Evolutionary conservation across 2,888 invertebrate species (phyloP).

Genomic region (Exephanes ischioxanthus): DNA sequence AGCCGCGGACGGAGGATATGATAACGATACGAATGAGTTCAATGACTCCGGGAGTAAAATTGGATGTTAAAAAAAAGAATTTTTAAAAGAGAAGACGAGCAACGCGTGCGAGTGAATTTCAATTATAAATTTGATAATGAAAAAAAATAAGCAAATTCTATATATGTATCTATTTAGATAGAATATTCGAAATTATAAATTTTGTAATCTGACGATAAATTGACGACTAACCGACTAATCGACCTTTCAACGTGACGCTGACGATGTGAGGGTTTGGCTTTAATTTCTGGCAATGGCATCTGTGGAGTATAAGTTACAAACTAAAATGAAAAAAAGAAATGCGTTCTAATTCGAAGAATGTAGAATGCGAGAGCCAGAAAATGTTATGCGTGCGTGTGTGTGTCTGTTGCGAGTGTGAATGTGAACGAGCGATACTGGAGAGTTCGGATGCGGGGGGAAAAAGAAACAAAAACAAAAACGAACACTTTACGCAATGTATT

Average conservation of each 20-base stretch:
- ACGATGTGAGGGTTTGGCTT: slow-evolving; percentile 55
- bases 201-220: slow-evolving; percentile 67
- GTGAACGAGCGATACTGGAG: slow-evolving; percentile 36
- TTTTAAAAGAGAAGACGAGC: slow-evolving; percentile 16
- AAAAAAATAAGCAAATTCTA: slow-evolving; percentile 46
- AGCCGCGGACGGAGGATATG: slow-evolving; percentile 1
- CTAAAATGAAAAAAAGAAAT: slow-evolving; percentile 27
- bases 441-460: slow-evolving; percentile 26
- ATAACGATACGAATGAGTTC: slow-evolving; percentile 32
- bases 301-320: slow-evolving; percentile 59
- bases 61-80: slow-evolving; percentile 40
- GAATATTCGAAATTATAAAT: slow-evolving; percentile 73
- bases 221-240: not conserved
- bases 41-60: slow-evolving; percentile 32
- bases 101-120: slow-evolving; percentile 39
- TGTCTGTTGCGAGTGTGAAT: slow-evolving; percentile 52
- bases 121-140: slow-evolving; percentile 59
- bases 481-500: slow-evolving; percentile 74
- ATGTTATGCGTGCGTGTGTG: slow-evolving; percentile 35
- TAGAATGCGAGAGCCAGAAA: slow-evolving; percentile 42
- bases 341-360: slow-evolving; percentile 36
- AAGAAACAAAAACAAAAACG: slow-evolving; percentile 38
- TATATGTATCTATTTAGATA: slow-evolving; percentile 68
- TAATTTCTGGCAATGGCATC: slow-evolving; percentile 63
- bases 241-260: slow-evolving; percentile 47